Conservation (phyloP, 2,888 invertebrate species). For the Mesodorylaimus sp. region DNA sequence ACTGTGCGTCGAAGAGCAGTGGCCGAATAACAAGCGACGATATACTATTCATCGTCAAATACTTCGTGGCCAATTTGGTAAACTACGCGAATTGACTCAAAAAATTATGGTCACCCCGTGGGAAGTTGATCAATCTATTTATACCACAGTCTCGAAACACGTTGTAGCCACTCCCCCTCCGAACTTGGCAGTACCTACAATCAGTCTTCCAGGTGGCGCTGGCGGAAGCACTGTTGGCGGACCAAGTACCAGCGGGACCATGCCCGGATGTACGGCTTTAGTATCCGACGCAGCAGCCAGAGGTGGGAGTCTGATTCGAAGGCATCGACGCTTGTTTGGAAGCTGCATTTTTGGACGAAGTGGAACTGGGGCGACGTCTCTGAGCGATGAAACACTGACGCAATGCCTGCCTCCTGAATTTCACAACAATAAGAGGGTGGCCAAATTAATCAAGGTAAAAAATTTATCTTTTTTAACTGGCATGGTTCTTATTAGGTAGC, state of each 20-base stretch:
- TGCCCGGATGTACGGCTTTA: no score
- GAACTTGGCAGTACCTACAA: no score
- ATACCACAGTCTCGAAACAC: slow-evolving; percentile 22
- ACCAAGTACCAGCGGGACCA: no score
- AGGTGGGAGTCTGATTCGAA: not conserved
- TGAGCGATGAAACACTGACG: slow-evolving; percentile 32
- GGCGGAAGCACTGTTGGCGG: no score
- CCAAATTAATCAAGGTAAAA: slow-evolving; percentile 42
- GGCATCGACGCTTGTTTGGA: not conserved
- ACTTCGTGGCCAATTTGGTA: slow-evolving; percentile 27
- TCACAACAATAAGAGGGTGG: slow-evolving; percentile 41
- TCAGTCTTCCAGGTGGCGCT: no score
- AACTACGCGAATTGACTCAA: slow-evolving; percentile 25
- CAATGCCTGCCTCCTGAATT: slow-evolving; percentile 43
- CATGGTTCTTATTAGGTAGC: no score
- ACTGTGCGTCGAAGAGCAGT: slow-evolving; percentile 42
- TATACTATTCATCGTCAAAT: slow-evolving; percentile 26
- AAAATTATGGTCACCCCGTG: slow-evolving; percentile 30
- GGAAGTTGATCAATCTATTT: slow-evolving; percentile 23
- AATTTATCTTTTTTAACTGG: no score
- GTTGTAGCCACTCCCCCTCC: no score
- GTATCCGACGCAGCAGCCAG: not conserved
- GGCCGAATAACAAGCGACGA: slow-evolving; percentile 28
- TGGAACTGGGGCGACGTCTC: not conserved
- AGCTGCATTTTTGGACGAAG: not conserved